Evolutionary conservation across 2,797 vertebrate genomes (phyloP), one percentile per base, ranked within the genome.

Genomic region (Podarcis siculus): DNA sequence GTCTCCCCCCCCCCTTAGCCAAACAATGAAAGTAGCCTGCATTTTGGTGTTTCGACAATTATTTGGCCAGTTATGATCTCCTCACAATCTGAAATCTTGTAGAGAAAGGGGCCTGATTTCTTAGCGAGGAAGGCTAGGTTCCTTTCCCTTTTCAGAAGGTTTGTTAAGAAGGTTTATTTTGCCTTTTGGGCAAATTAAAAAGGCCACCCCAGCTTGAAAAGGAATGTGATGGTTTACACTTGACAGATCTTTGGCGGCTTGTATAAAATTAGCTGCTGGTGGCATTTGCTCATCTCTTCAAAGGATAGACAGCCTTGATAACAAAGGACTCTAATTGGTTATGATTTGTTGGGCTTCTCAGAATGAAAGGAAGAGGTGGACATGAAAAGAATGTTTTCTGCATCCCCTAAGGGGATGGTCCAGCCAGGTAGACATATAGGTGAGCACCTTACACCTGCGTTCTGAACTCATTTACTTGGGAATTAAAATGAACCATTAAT

Each of bases 171-270:
- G 83, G 25, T 64, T 85, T 17, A 19, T 87, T 94, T 94, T 85
- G 92, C 90, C 77, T 95, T 90, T 83, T 66, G 81, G 79, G 55
- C 86, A 71, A 76, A 88, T 93, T 39, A 93, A 89, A 92, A 89
- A 27, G 35, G 21, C 35, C 83, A 90, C 89, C 90, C 91, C 94
- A 92, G 92, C 95, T 94, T 96, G 93, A 71, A 89, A 95, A 88
- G 0, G 89, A 66, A 8, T 86, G 92, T 92, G 95, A 92, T 91
- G 88, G 89, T 88, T 86, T 87, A 88, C 91, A 61, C 1, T 88
- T 95, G 96, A 95, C 95, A 95, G 95, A 71, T 73, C 91, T 93
- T 94, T 95, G 94, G 91, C 95, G 94, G 89, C 80, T 95, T 80
- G 1, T 95, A 93, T 91, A 93, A 93, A 95, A 94, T 91, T 94